Conservation (phyloP, 2,888 invertebrate species). For the Zaprionus obscuricornis region DNA sequence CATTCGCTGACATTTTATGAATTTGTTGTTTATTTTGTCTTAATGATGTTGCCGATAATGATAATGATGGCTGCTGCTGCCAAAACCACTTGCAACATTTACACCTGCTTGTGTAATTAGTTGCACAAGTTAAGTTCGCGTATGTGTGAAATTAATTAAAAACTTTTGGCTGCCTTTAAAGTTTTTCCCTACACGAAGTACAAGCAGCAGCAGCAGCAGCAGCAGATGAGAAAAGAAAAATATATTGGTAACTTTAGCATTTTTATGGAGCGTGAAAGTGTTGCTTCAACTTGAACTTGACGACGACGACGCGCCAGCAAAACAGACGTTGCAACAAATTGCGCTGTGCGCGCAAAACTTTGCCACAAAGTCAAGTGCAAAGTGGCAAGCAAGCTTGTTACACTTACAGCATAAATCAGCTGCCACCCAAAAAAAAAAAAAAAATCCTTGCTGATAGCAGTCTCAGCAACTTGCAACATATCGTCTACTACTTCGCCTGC, state of each 20-base stretch:
- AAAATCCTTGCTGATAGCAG: too few relatives aligned
- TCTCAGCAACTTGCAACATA: background rate
- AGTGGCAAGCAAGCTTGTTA: slow-evolving; percentile 64
- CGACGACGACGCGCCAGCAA: slow-evolving; percentile 25
- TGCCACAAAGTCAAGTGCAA: slow-evolving; percentile 59
- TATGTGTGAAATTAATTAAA: slow-evolving; percentile 73
- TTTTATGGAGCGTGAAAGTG: slow-evolving; percentile 50
- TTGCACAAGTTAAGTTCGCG: slow-evolving; percentile 59
- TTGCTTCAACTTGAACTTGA: slow-evolving; percentile 8
- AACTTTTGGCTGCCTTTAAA: slow-evolving; percentile 43
- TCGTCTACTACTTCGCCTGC: background rate
- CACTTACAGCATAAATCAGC: slow-evolving; percentile 71
- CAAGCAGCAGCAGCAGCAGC: too few relatives aligned
- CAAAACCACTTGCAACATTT: background rate
- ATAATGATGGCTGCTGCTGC: slow-evolving; percentile 72
- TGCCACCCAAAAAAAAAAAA: slow-evolving; percentile 1
- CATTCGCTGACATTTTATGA: slow-evolving; percentile 48
- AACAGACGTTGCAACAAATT: slow-evolving; percentile 27
- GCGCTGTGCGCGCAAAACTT: slow-evolving; percentile 27
- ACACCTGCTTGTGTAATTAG: slow-evolving; percentile 66
- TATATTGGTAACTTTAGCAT: slow-evolving; percentile 34
- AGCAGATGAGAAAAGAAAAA: too few relatives aligned
- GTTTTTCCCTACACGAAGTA: background rate
- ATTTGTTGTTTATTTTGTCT: slow-evolving; percentile 2
- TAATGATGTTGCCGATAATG: slow-evolving; percentile 60